These are phyloP conservation scores for Zootermopsis nevadensis DNA, from an alignment of 2,888 invertebrate genomes.

Conservation along the genomic window DNA sequence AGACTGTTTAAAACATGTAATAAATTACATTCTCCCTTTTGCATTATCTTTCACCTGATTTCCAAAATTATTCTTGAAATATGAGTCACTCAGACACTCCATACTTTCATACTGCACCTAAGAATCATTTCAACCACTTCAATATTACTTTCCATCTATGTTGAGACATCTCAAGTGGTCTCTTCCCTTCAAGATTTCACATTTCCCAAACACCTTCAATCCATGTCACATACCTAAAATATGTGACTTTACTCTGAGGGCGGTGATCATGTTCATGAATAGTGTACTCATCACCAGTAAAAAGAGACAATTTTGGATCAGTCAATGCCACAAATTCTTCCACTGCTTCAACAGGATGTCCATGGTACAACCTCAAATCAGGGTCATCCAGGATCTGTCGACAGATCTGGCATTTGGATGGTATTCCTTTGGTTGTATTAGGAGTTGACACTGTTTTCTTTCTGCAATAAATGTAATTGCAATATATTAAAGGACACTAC, in stretches of 20 bases:
- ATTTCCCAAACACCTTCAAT: no score
- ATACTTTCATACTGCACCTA: no score
- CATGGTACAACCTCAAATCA: conserved; percentile 71
- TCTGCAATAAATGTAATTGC: background rate
- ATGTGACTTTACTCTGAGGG: conserved; percentile 72
- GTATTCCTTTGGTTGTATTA: background rate
- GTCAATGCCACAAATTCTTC: conserved; percentile 82
- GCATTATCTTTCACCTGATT: no score
- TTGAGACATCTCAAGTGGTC: no score
- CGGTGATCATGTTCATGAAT: conserved; percentile 67
- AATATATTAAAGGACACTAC: no score
- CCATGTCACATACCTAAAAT: conserved; percentile 60
- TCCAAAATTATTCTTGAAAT: no score
- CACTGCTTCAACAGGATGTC: conserved; percentile 80
- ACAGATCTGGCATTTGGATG: conserved; percentile 64
- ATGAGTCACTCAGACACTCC: no score
- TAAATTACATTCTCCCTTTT: no score
- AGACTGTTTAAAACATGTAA: no score
- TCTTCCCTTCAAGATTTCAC: no score
- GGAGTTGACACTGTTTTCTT: background rate
- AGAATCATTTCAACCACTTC: no score
- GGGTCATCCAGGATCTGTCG: conserved; percentile 64
- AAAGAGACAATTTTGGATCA: conserved; percentile 77
- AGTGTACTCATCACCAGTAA: conserved; percentile 72
- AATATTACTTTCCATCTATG: no score